Evolutionary conservation across 2,113 vertebrate species (phyloP).

Genomic region (Bubo bubo): DNA sequence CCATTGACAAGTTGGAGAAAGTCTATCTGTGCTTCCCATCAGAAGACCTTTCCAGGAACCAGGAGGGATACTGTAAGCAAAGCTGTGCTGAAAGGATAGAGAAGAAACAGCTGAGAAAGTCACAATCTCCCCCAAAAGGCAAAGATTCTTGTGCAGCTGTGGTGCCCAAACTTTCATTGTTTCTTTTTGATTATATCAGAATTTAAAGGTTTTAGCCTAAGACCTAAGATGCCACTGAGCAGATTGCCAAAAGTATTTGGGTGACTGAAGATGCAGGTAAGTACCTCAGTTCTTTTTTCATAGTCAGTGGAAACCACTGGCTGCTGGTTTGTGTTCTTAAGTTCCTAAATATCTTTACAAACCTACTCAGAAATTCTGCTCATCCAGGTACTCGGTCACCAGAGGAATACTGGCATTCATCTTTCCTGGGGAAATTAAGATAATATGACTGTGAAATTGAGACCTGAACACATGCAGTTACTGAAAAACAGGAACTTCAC

Average conservation of each 20-base stretch:
- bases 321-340: not conserved
- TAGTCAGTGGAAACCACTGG: not conserved
- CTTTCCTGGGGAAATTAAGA: not conserved
- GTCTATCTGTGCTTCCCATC: not conserved
- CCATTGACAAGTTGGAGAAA: not conserved
- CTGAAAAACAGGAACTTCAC: not conserved
- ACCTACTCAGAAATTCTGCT: not conserved
- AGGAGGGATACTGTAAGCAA: not conserved
- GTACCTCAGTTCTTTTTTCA: not conserved
- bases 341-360: not conserved
- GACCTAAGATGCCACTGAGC: not conserved
- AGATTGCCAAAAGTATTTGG: not conserved
- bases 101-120: not conserved
- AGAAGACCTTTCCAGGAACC: not conserved
- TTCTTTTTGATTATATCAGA: not conserved
- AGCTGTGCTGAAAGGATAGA: not conserved
- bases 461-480: not conserved
- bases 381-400: not conserved
- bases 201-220: not conserved
- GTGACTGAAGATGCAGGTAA: not conserved
- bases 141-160: not conserved
- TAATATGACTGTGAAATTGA: not conserved
- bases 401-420: not conserved
- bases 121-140: fast-evolving
- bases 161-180: not conserved